Conservation (phyloP, 2,797 vertebrate genomes). For the Atherinosoma microstoma region DNA sequence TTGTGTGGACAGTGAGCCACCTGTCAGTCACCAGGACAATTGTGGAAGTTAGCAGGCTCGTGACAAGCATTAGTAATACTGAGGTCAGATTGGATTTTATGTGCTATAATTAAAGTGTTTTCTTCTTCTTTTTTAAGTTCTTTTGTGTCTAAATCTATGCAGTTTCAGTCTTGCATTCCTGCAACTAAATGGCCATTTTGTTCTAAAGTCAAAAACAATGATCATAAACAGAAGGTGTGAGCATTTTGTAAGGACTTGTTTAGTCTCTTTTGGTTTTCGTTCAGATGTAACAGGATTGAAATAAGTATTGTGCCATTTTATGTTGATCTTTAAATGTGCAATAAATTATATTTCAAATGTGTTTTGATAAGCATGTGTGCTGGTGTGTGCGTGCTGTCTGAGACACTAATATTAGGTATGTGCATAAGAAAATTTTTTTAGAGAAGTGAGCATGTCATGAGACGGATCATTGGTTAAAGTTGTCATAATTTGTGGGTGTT, state of each 20-base stretch:
- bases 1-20: conserved; percentile 46
- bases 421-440: neutral
- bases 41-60: conserved; percentile 55
- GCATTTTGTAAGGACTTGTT: conserved; percentile 77
- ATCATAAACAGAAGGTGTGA: conserved; percentile 67
- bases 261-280: conserved; percentile 51
- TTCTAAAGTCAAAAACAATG: conserved; percentile 59
- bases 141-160: conserved; percentile 81
- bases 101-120: conserved; percentile 63
- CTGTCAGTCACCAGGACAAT: conserved; percentile 50
- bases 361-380: conserved; percentile 77
- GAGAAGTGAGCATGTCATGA: conserved; percentile 29
- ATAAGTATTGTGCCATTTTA: conserved; percentile 82
- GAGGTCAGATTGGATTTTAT: conserved; percentile 59
- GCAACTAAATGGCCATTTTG: conserved; percentile 67
- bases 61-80: conserved; percentile 58
- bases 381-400: conserved; percentile 59
- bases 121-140: neutral
- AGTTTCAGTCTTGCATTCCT: conserved; percentile 79
- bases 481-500: neutral
- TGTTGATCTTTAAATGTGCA: conserved; percentile 86
- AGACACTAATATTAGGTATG: conserved; percentile 1
- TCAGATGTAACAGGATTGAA: conserved; percentile 74
- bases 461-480: neutral
- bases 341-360: conserved; percentile 86